Percentiles rank a stretch among this genome's conserved stretches.
Conservation (phyloP, 1,140 invertebrate species). For the Drosophila rhopaloa region DNA sequence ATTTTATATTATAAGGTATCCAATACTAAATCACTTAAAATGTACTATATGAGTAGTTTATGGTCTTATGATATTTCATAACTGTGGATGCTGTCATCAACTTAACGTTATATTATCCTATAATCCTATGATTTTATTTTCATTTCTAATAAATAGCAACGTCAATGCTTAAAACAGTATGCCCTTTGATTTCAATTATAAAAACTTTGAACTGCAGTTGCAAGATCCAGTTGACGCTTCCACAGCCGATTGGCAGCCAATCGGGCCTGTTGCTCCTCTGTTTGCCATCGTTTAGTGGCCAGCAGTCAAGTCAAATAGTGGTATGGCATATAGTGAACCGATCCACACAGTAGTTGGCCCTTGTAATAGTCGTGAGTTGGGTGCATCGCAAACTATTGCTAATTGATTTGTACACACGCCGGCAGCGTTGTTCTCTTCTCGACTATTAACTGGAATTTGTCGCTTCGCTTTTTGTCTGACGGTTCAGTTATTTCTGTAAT, state of each 20-base stretch:
- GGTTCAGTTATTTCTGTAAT: constrained; percentile 56
- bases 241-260: constrained; percentile 73
- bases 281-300: constrained; percentile 75
- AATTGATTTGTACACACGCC: constrained; percentile 68
- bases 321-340: constrained; percentile 4
- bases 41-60: too few relatives aligned
- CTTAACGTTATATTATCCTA: too few relatives aligned
- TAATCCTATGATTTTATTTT: too few relatives aligned
- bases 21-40: too few relatives aligned
- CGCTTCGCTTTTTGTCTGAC: constrained; percentile 54
- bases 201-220: constrained; percentile 43
- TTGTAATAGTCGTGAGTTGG: constrained; percentile 56
- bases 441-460: constrained; percentile 73
- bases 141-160: too few relatives aligned
- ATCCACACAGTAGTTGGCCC: constrained; percentile 73
- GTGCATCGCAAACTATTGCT: constrained; percentile 61
- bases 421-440: constrained; percentile 50
- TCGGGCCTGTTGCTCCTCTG: constrained; percentile 74
- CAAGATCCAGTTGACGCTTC: constrained; percentile 73
- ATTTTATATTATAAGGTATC: too few relatives aligned
- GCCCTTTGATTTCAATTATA: background rate
- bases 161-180: background rate
- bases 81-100: too few relatives aligned
- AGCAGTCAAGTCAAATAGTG: constrained; percentile 72
- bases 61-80: too few relatives aligned